These are phyloP conservation scores for Aldabrachelys gigantea DNA, from an alignment of 2,113 vertebrate species.

Conservation along the genomic window DNA sequence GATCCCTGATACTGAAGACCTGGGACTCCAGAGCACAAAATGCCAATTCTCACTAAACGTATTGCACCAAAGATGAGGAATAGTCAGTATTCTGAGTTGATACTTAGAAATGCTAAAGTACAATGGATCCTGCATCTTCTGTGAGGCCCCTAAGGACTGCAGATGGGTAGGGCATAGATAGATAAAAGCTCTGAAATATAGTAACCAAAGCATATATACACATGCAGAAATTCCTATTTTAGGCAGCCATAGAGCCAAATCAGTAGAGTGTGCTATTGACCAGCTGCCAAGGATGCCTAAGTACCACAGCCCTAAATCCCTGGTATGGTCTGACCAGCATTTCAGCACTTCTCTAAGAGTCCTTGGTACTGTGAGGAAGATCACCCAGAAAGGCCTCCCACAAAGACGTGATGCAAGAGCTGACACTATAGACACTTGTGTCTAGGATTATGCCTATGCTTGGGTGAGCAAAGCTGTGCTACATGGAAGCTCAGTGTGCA, in stretches of 20 bases:
- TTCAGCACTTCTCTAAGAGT: too few relatives aligned
- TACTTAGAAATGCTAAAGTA: not conserved
- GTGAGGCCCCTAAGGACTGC: not conserved
- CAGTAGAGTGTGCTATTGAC: not conserved
- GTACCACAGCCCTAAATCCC: not conserved
- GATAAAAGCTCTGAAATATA: not conserved
- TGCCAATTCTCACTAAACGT: not conserved
- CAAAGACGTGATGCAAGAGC: slow-evolving; percentile 58
- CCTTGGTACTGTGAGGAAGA: not conserved
- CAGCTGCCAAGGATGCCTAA: not conserved
- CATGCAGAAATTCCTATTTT: not conserved
- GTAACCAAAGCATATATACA: not conserved
- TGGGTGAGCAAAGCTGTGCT: not conserved
- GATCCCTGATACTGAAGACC: not conserved
- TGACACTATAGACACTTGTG: slow-evolving; percentile 32
- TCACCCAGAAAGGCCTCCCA: slow-evolving; percentile 38
- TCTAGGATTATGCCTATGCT: slow-evolving; percentile 51
- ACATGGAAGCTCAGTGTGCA: slow-evolving; percentile 57
- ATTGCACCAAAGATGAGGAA: slow-evolving; percentile 2
- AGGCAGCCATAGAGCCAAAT: not conserved
- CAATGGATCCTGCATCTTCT: not conserved
- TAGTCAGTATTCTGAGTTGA: not conserved
- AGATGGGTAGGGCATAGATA: not conserved
- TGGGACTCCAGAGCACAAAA: slow-evolving; percentile 19
- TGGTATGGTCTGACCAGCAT: not conserved